These are phyloP conservation scores for Lathamus discolor DNA, from an alignment of 2,113 vertebrate genomes.

Conservation along the genomic window DNA sequence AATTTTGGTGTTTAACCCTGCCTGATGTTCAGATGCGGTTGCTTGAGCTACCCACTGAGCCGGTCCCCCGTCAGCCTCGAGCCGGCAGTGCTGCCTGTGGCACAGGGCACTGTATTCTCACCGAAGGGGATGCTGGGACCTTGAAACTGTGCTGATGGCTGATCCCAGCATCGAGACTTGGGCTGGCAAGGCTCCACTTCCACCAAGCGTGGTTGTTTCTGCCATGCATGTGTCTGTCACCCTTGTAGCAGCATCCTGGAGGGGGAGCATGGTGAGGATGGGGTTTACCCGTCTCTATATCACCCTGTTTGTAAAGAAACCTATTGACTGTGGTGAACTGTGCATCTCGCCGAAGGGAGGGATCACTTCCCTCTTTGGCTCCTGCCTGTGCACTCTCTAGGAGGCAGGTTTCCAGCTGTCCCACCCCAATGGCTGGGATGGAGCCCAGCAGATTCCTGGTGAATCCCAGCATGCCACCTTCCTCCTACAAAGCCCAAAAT, in stretches of 20 bases:
- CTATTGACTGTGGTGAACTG: background rate
- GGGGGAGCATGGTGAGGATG: rapidly evolving
- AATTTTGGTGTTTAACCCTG: background rate
- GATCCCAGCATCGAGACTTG: background rate
- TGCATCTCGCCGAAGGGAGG: background rate
- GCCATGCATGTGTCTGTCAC: rapidly evolving
- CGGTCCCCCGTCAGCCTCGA: rapidly evolving
- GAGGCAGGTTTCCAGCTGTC: background rate
- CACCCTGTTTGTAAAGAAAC: rapidly evolving
- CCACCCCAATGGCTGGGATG: background rate
- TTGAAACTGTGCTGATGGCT: background rate
- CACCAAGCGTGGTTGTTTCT: background rate
- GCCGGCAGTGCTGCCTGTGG: background rate
- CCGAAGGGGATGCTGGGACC: background rate
- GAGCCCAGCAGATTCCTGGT: background rate
- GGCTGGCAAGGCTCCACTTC: background rate
- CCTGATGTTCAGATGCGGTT: background rate
- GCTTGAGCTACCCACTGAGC: rapidly evolving
- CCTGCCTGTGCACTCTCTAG: rapidly evolving
- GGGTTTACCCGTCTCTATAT: background rate
- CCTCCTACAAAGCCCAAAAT: background rate
- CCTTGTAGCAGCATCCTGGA: rapidly evolving
- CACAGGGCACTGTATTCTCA: background rate
- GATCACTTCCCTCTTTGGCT: background rate
- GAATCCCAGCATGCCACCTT: background rate